Base-by-base conservation (phyloP, 2,113 vertebrate genomes). In the Perca fluviatilis region DNA sequence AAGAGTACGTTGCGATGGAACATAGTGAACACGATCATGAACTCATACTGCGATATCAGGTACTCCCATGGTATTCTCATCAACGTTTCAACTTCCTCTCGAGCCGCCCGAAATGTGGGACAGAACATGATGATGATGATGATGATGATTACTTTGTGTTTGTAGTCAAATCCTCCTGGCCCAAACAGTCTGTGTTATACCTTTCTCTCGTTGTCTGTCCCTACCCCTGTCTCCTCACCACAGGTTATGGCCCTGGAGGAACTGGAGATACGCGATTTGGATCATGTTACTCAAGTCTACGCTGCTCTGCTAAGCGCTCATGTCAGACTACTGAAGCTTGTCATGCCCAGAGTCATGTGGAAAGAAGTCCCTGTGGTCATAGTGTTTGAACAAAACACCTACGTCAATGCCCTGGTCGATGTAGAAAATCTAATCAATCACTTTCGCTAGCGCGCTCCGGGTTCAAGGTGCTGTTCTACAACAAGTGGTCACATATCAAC, bases 321-420 rank as follows among this genome's bases (percentile, higher is more conserved):
- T 3, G 3, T 84, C 0, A 62, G 50, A 43, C 54, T 84, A 0
- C 13, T 84, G 82, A 84, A 68, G 11, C 3, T 67, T 0, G 25
- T 84, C 6, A 6, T 84, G 25, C 75, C 82, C 25, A 36, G 46
- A 3, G 47, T 36, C 0, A 12, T 16, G 7, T 74, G 82, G 82
- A 84, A 79, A 15, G 54, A 68, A 14, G 11, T 79, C 0, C 74
- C 81, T 0, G 58, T 83, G 65, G 40, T 83, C 0, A 5, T 77
- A 4, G 36, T 77, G 4, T 83, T 83, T n/a, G 73, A 83, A 27
- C 74, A 83, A 36, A 83, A 83, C 74, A 83, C 80, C 1, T 83
- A 83, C 23, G 66, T 83, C 0, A 83, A 83, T 3, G 23, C 60
- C 0, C 47, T 83, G 9, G 50, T 2, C 1, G 58, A 77, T 1